Percentiles rank a stretch among this genome's conserved stretches.
Evolutionary conservation across 2,113 vertebrate genomes (phyloP).

Genomic region (Eublepharis macularius): DNA sequence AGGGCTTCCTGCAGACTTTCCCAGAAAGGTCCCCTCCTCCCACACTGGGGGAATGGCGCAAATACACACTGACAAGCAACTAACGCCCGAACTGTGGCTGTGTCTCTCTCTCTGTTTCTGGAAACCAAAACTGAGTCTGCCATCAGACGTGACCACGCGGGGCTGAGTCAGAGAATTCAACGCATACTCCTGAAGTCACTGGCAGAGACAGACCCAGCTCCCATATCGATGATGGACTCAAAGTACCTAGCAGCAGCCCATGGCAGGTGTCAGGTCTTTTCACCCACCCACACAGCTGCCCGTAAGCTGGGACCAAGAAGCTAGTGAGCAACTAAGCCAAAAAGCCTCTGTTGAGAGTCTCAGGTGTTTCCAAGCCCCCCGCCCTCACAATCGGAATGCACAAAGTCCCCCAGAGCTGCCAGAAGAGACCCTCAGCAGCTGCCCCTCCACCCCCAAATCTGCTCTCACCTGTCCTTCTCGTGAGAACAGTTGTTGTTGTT

Average conservation of each 20-base stretch:
- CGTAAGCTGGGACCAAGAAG: not conserved
- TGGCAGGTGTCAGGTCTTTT: too few species aligned
- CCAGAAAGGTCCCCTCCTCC: too few species aligned
- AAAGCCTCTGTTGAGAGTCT: not conserved
- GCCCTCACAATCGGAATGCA: not conserved
- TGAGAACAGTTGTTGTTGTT: constrained; percentile 81
- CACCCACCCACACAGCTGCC: too few species aligned
- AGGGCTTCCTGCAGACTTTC: too few species aligned
- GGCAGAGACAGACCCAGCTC: not conserved
- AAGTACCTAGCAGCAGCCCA: too few species aligned
- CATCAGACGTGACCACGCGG: not conserved
- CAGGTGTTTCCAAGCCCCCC: not conserved
- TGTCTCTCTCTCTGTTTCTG: not conserved
- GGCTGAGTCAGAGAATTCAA: not conserved
- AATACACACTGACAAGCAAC: not conserved
- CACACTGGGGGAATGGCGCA: too few species aligned
- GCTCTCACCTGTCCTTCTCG: constrained; percentile 79
- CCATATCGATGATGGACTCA: too few species aligned
- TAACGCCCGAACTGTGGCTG: not conserved
- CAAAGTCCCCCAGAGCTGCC: not conserved
- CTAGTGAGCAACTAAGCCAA: not conserved
- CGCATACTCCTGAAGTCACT: not conserved
- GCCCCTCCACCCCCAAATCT: too few species aligned
- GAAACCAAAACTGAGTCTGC: not conserved
- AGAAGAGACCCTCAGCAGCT: too few species aligned